Evolutionary conservation across 2,113 vertebrate species (phyloP).

Genomic region (Cyrtonyx montezumae): DNA sequence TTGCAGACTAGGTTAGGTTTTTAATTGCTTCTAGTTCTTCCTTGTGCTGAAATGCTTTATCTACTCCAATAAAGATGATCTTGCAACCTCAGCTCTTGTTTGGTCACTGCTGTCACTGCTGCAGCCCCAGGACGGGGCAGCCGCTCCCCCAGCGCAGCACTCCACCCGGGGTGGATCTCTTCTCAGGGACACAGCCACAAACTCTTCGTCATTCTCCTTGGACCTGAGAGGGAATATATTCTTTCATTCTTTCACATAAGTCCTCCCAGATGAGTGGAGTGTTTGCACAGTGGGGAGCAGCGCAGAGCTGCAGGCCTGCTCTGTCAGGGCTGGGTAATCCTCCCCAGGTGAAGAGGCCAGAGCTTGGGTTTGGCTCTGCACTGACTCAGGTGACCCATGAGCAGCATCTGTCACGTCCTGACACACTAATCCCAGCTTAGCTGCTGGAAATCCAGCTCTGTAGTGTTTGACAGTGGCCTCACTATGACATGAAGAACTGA

Average conservation of each 20-base stretch:
- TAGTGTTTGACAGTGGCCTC: neutral
- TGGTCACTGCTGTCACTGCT: neutral
- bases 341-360: neutral
- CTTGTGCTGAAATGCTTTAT: neutral
- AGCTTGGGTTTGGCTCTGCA: neutral
- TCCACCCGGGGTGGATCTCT: too few relatives aligned
- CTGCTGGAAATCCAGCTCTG: neutral
- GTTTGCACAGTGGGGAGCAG: rapidly evolving
- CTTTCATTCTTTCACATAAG: neutral
- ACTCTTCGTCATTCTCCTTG: neutral
- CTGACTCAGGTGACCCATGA: conserved; percentile 1
- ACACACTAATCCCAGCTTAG: neutral
- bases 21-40: conserved; percentile 1
- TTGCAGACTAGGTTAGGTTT: neutral
- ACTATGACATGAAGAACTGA: neutral
- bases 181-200: neutral
- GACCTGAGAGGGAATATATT: neutral
- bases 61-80: conserved; percentile 66
- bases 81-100: neutral
- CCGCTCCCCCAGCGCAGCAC: too few relatives aligned
- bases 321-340: neutral
- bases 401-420: neutral
- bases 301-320: neutral
- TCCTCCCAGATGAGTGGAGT: neutral
- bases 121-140: neutral